Base-by-base conservation (phyloP, 2,888 invertebrate genomes). In the Camptogramma bilineatum region DNA sequence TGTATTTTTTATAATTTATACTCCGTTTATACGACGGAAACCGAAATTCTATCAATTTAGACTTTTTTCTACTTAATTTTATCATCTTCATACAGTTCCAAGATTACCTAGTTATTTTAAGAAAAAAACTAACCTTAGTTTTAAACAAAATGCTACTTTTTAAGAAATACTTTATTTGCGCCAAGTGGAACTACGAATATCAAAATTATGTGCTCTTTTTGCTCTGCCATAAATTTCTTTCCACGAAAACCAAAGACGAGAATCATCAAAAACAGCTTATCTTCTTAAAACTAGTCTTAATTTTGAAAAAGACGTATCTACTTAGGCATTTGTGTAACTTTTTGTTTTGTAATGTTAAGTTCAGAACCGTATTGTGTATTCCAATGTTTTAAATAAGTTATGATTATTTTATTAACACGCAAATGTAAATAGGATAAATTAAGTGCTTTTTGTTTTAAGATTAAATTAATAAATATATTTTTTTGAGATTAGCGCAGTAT, bases 401-500 rank as follows among this genome's bases (percentile, higher is more conserved):
- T n/a, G 16, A 3, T 28, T 31, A 17, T 50, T 24, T n/a, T 57
- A 52, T 57, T 52, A 48, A 60, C 60, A 55, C 51, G 54, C 42
- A 39, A 59, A 51, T 66, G 62, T 66, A 66, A 13, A 57, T 56
- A 61, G 28, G 18, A 24, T 52, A 17, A 4, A n/a, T 4, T 62
- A 58, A 62, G 52, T 19, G 54, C 55, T 62, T 62, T 5, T 28
- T 39, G 34, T n/a, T 57, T 52, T 42, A 59, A 28, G 55, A 46
- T 53, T 60, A 64, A 55, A 58, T 62, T 54, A 54, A 62, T 56
- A 42, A 50, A 42, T 66, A 73, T 73, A 69, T 73, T 75, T 74
- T 76, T 73, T 73, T 76, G 81, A 81, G 80, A 82, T 82, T 82
- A 82, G 78, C 78, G 79, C 88, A 88, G 90, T 70, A 67, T 62